Evolutionary conservation across 1,140 invertebrate species (phyloP), one percentile per base, ranked within the genome.

Genomic region (Halesus radiatus): DNA sequence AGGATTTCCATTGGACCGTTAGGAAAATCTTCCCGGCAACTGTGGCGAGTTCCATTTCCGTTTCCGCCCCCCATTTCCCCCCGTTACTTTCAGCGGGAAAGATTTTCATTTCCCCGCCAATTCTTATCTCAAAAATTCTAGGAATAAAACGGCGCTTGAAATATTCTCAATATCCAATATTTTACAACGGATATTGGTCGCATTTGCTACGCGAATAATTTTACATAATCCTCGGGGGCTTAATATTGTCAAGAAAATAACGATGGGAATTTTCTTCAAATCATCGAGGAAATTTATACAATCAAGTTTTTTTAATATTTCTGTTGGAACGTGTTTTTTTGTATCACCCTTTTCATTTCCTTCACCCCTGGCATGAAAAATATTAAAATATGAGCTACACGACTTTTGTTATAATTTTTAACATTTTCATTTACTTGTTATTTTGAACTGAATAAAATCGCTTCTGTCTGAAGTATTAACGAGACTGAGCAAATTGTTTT

Each of bases 81-180:
- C 50, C 68, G 53, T 72, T 54, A 72, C 68, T 72, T 64, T 37
- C 20, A 26, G 37, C 66, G 60, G 62, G 18, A 70, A 29, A 37
- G 76, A 68, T 68, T 78, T 78, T 78, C 76, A 68, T 72, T 72
- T 72, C 68, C 26, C 68, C 68, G 68, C 68, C 20, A 72, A 72
- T 72, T 72, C 68, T 58, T 64, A 76, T 76, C 74, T 45, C 23
- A 5, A n/a, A 22, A 75, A 56, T 26, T 45, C 60, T 50, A 22
- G 45, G 32, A 29, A 74, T 26, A 74, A 79, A 45, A 62, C 3
- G 75, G 18, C 32, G 70, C 53, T 45, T 64, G 78, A 80, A 80
- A 80, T 75, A 80, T 80, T 60, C 32, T 75, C 70, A 74, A 79
- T 75, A 75, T 80, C 58, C 45, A 66, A 80, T 45, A 58, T 78